Evolutionary conservation across 1,140 invertebrate species (phyloP).

Genomic region (Hydropsyche tenuis): DNA sequence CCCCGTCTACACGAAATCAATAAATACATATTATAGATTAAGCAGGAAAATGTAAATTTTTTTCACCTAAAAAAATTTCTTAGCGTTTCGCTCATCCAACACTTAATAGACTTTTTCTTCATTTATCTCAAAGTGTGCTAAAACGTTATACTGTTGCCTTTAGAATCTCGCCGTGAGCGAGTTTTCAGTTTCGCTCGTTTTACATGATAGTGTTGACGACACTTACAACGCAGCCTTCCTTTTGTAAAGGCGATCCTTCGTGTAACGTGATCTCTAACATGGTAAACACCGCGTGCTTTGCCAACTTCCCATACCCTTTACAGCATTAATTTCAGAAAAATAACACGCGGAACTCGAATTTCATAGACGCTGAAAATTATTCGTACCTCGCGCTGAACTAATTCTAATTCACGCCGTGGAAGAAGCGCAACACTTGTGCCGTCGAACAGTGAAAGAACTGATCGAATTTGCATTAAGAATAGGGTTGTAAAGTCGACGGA

Average conservation of each 20-base stretch:
- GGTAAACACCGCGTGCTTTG: neutral
- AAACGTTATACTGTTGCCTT: no score
- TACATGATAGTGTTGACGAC: neutral
- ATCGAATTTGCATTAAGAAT: conserved; percentile 22
- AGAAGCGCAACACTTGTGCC: neutral
- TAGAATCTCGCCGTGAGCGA: no score
- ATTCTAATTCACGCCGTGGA: conserved; percentile 11
- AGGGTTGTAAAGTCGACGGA: conserved; percentile 21
- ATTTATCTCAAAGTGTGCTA: no score
- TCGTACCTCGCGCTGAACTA: neutral
- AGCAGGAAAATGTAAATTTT: no score
- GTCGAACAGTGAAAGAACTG: neutral
- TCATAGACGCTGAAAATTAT: neutral
- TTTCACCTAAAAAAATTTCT: no score
- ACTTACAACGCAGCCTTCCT: neutral
- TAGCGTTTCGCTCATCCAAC: no score
- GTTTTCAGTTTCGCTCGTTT: neutral
- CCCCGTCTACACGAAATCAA: no score
- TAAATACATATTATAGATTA: no score
- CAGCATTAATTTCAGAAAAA: neutral
- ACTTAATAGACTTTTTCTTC: no score
- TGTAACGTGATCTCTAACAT: conserved; percentile 2
- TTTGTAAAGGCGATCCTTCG: conserved; percentile 9
- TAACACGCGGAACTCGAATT: neutral
- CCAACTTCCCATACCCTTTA: neutral